Conservation (phyloP, 1,140 invertebrate genomes). For the Zaprionus ornatus region DNA sequence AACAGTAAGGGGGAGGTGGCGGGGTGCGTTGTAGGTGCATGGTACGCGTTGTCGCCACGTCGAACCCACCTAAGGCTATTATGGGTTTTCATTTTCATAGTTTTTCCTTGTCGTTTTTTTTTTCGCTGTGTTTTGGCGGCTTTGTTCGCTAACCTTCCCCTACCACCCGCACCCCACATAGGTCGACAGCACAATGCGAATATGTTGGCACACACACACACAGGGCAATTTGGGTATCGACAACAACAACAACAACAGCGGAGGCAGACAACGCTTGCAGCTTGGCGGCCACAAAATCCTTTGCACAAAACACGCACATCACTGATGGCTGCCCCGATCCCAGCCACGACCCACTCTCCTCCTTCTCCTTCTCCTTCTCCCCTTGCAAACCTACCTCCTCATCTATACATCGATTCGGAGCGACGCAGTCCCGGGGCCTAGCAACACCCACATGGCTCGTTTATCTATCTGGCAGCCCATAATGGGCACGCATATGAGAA, state of each 20-base stretch:
- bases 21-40: constrained; percentile 46
- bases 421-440: constrained; percentile 35
- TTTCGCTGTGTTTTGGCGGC: constrained; percentile 33
- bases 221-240: constrained; percentile 60
- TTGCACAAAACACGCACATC: constrained; percentile 67
- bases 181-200: constrained; percentile 51
- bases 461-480: constrained; percentile 53
- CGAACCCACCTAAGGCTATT: constrained; percentile 42
- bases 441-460: constrained; percentile 67
- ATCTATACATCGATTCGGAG: constrained; percentile 7
- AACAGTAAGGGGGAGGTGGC: not conserved
- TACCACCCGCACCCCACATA: not conserved
- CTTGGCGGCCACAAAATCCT: constrained; percentile 58
- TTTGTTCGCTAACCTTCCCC: constrained; percentile 4
- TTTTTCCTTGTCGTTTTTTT: constrained; percentile 41
- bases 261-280: constrained; percentile 14
- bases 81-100: constrained; percentile 69
- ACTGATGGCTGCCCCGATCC: constrained; percentile 9
- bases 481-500: constrained; percentile 68
- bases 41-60: constrained; percentile 67
- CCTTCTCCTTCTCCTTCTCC: not conserved
- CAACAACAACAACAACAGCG: constrained; percentile 17
- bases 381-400: not conserved
- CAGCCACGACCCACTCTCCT: not conserved
- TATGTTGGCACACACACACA: constrained; percentile 38